These are phyloP conservation scores for Zingel zingel DNA, from an alignment of 2,113 vertebrate species.

Conservation along the genomic window DNA sequence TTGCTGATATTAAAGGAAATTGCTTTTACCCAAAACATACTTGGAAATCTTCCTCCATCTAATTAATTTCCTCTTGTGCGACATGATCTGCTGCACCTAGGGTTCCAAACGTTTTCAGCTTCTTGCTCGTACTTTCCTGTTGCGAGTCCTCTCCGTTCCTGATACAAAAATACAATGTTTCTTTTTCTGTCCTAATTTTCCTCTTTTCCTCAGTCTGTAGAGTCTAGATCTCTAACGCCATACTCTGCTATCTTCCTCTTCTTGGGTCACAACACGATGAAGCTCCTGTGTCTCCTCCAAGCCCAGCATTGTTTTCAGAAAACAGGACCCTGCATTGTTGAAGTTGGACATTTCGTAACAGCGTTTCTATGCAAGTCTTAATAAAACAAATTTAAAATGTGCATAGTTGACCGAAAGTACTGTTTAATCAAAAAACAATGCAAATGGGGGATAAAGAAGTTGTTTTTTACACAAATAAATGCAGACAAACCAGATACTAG, in stretches of 20 bases:
- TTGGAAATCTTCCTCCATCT: conserved; percentile 25
- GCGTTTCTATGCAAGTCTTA: conserved; percentile 23
- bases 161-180: background rate
- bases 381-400: background rate
- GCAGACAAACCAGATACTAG: background rate
- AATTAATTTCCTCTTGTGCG: background rate
- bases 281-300: background rate
- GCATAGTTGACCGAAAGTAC: background rate
- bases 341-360: conserved; percentile 17
- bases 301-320: conserved; percentile 20
- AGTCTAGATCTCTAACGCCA: background rate
- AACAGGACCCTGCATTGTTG: conserved; percentile 11
- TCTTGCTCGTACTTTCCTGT: background rate
- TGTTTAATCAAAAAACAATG: background rate
- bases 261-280: conserved; percentile 10
- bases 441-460: background rate
- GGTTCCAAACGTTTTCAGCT: background rate
- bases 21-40: conserved; percentile 41
- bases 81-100: background rate
- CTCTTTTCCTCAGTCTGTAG: background rate
- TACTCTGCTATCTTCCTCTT: background rate
- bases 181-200: background rate
- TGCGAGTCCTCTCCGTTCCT: background rate
- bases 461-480: background rate
- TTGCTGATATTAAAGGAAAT: conserved; percentile 65